A percentile compares a stretch with the other conserved stretches of the same genome.
These are phyloP conservation scores for Athene noctua DNA, from an alignment of 2,113 vertebrate genomes.

Conservation along the genomic window DNA sequence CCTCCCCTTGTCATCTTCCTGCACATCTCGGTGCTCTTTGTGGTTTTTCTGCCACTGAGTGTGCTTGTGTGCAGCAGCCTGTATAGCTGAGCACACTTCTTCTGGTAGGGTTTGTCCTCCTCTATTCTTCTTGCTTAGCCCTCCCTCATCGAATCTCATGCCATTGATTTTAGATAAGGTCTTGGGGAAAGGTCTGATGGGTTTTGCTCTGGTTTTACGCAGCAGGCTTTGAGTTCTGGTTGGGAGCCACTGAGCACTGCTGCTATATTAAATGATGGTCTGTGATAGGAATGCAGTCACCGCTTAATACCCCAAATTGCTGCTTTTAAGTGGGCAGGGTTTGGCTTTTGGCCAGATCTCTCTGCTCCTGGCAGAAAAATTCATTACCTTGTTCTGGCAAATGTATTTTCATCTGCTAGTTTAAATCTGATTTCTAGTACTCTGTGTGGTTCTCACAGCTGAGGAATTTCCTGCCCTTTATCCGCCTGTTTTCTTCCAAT, in stretches of 20 bases:
- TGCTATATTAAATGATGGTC: conserved; percentile 33
- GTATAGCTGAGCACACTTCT: neutral
- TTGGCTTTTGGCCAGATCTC: conserved; percentile 46
- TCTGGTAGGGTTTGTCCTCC: neutral
- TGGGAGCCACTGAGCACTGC: neutral
- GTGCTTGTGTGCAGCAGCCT: neutral
- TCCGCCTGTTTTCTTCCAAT: conserved; percentile 48
- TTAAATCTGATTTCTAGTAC: conserved; percentile 58
- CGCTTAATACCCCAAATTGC: conserved; percentile 14
- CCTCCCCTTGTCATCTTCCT: neutral
- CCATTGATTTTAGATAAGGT: conserved; percentile 47
- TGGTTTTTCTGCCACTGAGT: neutral
- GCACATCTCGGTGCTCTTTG: neutral
- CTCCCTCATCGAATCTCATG: neutral
- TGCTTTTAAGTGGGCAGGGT: conserved; percentile 29
- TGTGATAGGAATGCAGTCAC: neutral
- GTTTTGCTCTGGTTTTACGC: neutral
- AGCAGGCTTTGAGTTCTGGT: neutral
- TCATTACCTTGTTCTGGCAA: conserved; percentile 61
- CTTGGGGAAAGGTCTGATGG: neutral
- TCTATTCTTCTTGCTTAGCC: neutral
- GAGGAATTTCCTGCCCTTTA: conserved; percentile 66
- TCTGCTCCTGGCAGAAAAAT: conserved; percentile 32
- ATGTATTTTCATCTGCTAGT: conserved; percentile 63
- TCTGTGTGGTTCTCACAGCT: conserved; percentile 48